phyloP scores from a whole-genome alignment of 2,888 invertebrate species.

The Cremastinae sp. region DNA sequence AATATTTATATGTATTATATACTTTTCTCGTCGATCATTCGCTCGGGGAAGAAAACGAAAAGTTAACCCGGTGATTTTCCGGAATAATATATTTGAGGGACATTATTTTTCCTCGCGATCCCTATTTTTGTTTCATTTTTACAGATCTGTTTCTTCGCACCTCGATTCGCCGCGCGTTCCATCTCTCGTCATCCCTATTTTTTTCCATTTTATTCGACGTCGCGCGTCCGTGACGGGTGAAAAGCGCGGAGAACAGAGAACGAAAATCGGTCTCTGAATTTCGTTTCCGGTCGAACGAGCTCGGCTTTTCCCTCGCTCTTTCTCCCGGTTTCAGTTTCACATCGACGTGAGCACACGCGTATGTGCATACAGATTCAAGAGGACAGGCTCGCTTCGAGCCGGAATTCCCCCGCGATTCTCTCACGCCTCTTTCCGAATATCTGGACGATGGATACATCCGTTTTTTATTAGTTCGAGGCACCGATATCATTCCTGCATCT shows the following conservation, averaged over 20 bases:
- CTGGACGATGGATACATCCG: slow-evolving; percentile 25
- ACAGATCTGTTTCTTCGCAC: slow-evolving; percentile 15
- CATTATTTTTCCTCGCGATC: slow-evolving; percentile 9
- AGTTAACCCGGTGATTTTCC: not conserved
- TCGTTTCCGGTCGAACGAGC: slow-evolving; percentile 49
- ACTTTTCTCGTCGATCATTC: no score
- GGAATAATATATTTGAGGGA: not conserved
- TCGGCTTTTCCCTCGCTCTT: slow-evolving; percentile 17
- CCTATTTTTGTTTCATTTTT: slow-evolving; percentile 15
- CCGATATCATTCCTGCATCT: slow-evolving; percentile 7
- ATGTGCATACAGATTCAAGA: not conserved
- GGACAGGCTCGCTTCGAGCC: not conserved
- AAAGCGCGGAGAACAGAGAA: slow-evolving; percentile 34
- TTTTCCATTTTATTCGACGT: slow-evolving; percentile 46
- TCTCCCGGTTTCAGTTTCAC: slow-evolving; percentile 26
- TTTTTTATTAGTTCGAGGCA: slow-evolving; percentile 42
- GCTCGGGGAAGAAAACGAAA: no score
- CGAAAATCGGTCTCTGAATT: slow-evolving; percentile 52
- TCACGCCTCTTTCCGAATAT: slow-evolving; percentile 28
- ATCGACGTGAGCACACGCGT: not conserved
- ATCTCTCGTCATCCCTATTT: slow-evolving; percentile 11
- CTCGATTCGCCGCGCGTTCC: slow-evolving; percentile 13
- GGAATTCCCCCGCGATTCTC: slow-evolving; percentile 26
- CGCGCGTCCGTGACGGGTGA: slow-evolving; percentile 18
- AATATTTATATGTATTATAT: no score